Evolutionary conservation across 2,797 vertebrate genomes (phyloP), one percentile per base, ranked within the genome.

Genomic region (Arrhamphus sclerolepis): DNA sequence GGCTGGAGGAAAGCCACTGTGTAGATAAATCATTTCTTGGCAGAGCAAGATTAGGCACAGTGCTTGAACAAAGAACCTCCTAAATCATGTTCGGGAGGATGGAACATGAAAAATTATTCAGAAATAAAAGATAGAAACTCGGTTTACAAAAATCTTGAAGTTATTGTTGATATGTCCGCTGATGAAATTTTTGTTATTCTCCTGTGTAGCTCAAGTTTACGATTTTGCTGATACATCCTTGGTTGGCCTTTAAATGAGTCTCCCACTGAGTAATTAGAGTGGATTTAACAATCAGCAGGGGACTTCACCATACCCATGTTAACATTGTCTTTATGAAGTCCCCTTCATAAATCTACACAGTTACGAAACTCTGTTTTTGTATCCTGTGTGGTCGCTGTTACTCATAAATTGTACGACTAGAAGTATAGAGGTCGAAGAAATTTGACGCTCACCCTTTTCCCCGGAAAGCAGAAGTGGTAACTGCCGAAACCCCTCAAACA

Each of bases 1-100:
- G 56, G 50, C 62, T 68, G 60, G 59, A 77, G 66, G 78, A 74
- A 70, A 58, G 80, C 75, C 75, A 51, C 48, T 5, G 31, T 53
- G 60, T 51, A 68, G 77, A 85, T 83, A 82, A 84, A 82, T 77
- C 57, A 76, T 48, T 31, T 65, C 71, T 74, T 19, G 0, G 64
- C 2, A 2, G 57, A 77, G 62, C 26, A 2, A 77, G 83, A 91
- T 88, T 82, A 84, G 65, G 66, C 71, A 71, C 75, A 80, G 22
- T 5, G 40, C 58, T 62, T 24, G 7, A 77, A 78, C 74, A 86
- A 84, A 76, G 24, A 54, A 14, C 20, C n/a, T 58, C 63, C 34
- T 18, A 55, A 74, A 80, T 72, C 71, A 51, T 56, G 56, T 46
- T 60, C 68, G 19, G 72, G 63, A 55, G 55, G 34, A n/a, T 62